Percentiles rank a stretch among this genome's conserved stretches.
These are phyloP conservation scores for Drosophila peninsularis DNA, from an alignment of 2,888 invertebrate species.

Conservation along the genomic window DNA sequence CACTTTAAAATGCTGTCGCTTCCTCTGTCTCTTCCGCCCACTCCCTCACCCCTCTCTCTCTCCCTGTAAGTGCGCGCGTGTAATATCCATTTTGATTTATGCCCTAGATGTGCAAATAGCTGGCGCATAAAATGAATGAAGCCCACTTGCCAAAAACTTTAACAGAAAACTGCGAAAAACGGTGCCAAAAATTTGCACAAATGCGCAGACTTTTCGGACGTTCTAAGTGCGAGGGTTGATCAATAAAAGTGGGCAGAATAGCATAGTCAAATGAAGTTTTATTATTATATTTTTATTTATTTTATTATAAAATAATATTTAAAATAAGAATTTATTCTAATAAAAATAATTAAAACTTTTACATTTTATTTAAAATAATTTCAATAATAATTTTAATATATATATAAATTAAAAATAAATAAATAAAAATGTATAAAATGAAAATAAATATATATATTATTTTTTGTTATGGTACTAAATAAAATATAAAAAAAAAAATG, in stretches of 20 bases:
- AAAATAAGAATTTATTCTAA: neutral
- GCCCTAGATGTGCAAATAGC: conserved; percentile 31
- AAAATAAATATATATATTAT: neutral
- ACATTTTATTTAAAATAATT: too few relatives aligned
- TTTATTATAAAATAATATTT: neutral
- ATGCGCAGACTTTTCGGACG: conserved; percentile 2
- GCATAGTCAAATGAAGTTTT: neutral
- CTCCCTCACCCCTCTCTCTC: neutral
- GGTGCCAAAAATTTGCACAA: conserved; percentile 31
- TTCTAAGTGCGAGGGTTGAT: conserved; percentile 15
- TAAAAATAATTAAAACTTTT: too few relatives aligned
- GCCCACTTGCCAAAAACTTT: conserved; percentile 46
- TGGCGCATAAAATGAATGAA: conserved; percentile 32
- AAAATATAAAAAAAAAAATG: neutral
- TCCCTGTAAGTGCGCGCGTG: conserved; percentile 16
- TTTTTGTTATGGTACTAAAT: neutral
- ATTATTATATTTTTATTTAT: too few relatives aligned
- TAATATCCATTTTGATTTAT: conserved; percentile 49
- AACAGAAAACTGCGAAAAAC: conserved; percentile 20
- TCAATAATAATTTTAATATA: too few relatives aligned
- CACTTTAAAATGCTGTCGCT: conserved; percentile 48
- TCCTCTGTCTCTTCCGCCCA: neutral
- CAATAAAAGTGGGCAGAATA: neutral
- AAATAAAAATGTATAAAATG: neutral
- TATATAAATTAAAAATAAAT: too few relatives aligned